These are phyloP conservation scores for Hemaris fuciformis DNA, from an alignment of 2,888 invertebrate species.

Conservation along the genomic window DNA sequence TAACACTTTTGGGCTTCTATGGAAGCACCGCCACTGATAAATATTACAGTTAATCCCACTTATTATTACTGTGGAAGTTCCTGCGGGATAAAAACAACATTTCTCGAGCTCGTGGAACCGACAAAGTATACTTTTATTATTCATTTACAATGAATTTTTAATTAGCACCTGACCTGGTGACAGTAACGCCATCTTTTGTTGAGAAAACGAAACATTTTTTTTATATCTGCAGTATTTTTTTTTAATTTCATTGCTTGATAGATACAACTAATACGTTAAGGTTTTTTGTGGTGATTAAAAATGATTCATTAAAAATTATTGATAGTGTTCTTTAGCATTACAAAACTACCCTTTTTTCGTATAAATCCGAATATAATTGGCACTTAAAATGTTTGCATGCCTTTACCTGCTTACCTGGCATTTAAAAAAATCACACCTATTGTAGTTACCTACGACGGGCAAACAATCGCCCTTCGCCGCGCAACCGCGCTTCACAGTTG, in stretches of 20 bases:
- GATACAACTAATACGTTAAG: too few species aligned
- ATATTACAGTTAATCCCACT: not conserved
- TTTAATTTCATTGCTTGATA: too few species aligned
- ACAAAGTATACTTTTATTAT: not conserved
- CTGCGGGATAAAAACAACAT: not conserved
- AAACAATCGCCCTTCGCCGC: constrained; percentile 16
- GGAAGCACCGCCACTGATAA: too few species aligned
- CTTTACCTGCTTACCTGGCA: not conserved
- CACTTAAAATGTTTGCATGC: not conserved
- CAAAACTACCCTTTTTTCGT: too few species aligned
- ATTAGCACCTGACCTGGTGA: not conserved
- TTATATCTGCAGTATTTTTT: not conserved
- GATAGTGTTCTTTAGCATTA: too few species aligned
- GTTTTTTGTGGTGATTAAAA: too few species aligned
- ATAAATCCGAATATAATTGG: not conserved
- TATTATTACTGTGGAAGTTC: not conserved
- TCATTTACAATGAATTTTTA: constrained; percentile 3
- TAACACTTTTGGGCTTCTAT: too few species aligned
- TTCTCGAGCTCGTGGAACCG: not conserved
- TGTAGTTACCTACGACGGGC: constrained; percentile 7
- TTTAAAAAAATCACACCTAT: not conserved
- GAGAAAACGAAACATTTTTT: not conserved
- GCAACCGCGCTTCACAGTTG: constrained; percentile 44
- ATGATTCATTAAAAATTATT: too few species aligned
- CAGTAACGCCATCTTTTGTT: not conserved